These are phyloP conservation scores for Cotesia typhae DNA, from an alignment of 1,140 invertebrate species.

Conservation along the genomic window DNA sequence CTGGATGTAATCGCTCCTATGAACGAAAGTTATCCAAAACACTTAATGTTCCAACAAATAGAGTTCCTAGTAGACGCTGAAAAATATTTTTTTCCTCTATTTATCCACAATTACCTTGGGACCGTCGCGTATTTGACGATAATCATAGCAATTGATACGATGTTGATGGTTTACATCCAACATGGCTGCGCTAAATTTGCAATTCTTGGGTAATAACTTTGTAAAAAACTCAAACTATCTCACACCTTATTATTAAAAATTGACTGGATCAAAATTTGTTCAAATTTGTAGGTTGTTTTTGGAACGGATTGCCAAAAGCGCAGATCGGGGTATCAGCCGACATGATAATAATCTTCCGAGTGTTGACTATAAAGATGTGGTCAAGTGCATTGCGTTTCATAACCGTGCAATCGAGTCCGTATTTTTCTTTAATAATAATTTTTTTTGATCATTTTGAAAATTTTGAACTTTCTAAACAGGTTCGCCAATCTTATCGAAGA, in stretches of 20 bases:
- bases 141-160: conserved; percentile 46
- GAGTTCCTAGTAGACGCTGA: conserved; percentile 47
- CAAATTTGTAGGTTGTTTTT: conserved; percentile 10
- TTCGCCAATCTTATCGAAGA: conserved; percentile 34
- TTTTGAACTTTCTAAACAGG: conserved; percentile 16
- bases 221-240: not conserved
- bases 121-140: conserved; percentile 42
- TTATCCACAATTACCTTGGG: conserved; percentile 46
- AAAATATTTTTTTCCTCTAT: conserved; percentile 44
- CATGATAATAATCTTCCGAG: not conserved
- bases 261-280: not conserved
- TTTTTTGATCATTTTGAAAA: not conserved
- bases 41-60: conserved; percentile 44
- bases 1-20: conserved; percentile 39
- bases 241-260: not conserved
- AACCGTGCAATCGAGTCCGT: conserved; percentile 26
- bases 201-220: conserved; percentile 44
- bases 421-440: not conserved
- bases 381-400: conserved; percentile 4
- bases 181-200: conserved; percentile 46
- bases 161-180: conserved; percentile 45
- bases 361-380: conserved; percentile 15
- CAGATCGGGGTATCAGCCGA: not conserved
- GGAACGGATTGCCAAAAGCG: conserved; percentile 6
- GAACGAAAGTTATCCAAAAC: conserved; percentile 36